Percentiles rank a stretch among this genome's conserved stretches.
Evolutionary conservation across 2,113 vertebrate genomes (phyloP).

Genomic region (Arothron firmamentum): DNA sequence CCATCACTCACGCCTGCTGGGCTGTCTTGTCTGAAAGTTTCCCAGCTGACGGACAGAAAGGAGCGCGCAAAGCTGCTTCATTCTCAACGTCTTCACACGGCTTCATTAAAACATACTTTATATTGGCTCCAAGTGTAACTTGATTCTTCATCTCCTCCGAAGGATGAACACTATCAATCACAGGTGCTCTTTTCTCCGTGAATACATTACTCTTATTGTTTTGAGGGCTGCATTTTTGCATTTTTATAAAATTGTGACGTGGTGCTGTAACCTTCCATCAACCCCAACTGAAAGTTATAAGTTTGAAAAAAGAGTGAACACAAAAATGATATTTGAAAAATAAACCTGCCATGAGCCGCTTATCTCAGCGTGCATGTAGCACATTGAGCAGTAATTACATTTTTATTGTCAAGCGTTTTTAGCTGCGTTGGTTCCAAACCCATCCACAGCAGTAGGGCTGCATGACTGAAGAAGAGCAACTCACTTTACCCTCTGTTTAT

Average conservation of each 20-base stretch:
- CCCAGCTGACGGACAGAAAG: constrained; percentile 41
- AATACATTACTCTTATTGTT: constrained; percentile 64
- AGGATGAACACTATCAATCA: constrained; percentile 60
- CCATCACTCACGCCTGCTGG: not conserved
- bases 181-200: constrained; percentile 35
- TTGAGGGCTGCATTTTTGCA: constrained; percentile 38
- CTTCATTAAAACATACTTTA: constrained; percentile 71
- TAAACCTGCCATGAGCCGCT: not conserved
- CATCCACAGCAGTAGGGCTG: no score
- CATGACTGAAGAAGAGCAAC: no score
- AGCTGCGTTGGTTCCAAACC: no score
- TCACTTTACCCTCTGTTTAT: no score
- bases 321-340: not conserved
- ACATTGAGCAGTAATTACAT: no score
- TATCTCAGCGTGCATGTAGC: no score
- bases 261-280: constrained; percentile 17
- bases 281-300: not conserved
- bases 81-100: constrained; percentile 38
- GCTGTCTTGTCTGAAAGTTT: not conserved
- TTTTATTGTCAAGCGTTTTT: no score
- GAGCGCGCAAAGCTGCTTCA: constrained; percentile 34
- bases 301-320: not conserved
- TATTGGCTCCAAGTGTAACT: constrained; percentile 53
- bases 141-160: constrained; percentile 58
- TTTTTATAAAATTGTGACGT: constrained; percentile 47